Evolutionary conservation across 2,797 vertebrate genomes (phyloP).

Genomic region (Todus mexicanus): DNA sequence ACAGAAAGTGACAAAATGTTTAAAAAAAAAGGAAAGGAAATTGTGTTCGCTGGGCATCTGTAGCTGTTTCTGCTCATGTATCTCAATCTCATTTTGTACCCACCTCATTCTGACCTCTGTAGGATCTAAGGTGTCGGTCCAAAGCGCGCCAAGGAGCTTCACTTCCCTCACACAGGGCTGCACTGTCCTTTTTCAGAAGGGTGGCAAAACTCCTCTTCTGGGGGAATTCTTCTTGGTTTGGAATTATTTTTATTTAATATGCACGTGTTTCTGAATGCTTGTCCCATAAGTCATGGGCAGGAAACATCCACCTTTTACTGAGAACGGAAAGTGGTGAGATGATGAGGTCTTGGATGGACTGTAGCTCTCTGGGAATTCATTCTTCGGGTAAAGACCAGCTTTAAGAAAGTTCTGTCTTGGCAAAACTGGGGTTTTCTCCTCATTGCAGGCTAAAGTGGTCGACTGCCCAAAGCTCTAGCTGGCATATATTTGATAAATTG

Average conservation of each 20-base stretch:
- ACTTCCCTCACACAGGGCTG: background rate
- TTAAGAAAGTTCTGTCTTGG: background rate
- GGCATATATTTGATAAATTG: background rate
- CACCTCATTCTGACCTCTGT: background rate
- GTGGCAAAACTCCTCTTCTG: background rate
- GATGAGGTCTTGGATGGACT: background rate
- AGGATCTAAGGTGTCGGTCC: background rate
- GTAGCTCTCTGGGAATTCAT: background rate
- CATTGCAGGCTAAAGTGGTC: background rate
- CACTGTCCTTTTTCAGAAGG: background rate
- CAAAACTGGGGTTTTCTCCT: background rate
- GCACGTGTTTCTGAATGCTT: background rate
- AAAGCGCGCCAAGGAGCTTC: rapidly evolving
- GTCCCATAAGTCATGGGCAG: background rate
- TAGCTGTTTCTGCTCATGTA: background rate
- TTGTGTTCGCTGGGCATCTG: background rate
- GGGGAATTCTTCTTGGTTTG: background rate
- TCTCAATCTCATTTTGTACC: background rate
- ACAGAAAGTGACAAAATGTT: background rate
- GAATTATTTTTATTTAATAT: background rate
- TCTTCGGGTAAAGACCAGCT: background rate
- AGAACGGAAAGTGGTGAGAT: background rate
- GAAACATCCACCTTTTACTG: background rate
- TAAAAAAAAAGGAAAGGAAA: background rate
- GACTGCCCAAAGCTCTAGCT: background rate